Evolutionary conservation across 2,113 vertebrate species (phyloP), one percentile per base, ranked within the genome.

Genomic region (Phoxinus phoxinus): DNA sequence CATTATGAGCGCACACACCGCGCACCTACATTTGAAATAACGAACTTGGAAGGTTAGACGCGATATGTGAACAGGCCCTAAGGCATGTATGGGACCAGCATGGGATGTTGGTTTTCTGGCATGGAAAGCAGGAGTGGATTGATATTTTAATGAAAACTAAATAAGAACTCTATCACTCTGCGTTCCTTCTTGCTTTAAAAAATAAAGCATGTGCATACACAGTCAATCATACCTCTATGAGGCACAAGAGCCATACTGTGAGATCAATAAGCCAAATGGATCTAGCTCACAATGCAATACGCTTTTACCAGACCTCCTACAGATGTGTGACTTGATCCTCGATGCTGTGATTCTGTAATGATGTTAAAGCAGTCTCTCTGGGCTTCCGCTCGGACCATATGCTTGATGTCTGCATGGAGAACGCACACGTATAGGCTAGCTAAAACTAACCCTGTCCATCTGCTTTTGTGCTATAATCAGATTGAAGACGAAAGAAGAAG

Each of bases 191-290:
- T 72, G 35, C 37, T 12, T 73, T 46, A 73, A 46, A 4, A 46
- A 73, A 73, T 73, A 63, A 77, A 51, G n/a, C 67, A 71, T 53
- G 17, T 53, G 13, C 53, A 76, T 58, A 78, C 69, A 67, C 61
- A 84, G 69, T 32, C 84, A 79, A 32, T 84, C 86, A 86, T 81
- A 87, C 85, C 46, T 81, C 41, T 17, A 65, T 75, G 41, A 86
- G 67, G 84, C 72, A 84, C 35, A 85, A 79, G 69, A 86, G 75
- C 85, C 89, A 87, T 87, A 86, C 90, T 87, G 76, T 58, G 79
- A 61, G 81, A 92, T 90, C 86, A 88, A 91, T 88, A 81, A 77
- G 30, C 15, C 81, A 75, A 88, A 88, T 72, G 84, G 83, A 89
- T 89, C 76, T 78, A 8, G 32, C 63, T 87, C 75, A 75, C 77